phyloP scores from a whole-genome alignment of 2,888 invertebrate species.

The Stenodema calcarata region DNA sequence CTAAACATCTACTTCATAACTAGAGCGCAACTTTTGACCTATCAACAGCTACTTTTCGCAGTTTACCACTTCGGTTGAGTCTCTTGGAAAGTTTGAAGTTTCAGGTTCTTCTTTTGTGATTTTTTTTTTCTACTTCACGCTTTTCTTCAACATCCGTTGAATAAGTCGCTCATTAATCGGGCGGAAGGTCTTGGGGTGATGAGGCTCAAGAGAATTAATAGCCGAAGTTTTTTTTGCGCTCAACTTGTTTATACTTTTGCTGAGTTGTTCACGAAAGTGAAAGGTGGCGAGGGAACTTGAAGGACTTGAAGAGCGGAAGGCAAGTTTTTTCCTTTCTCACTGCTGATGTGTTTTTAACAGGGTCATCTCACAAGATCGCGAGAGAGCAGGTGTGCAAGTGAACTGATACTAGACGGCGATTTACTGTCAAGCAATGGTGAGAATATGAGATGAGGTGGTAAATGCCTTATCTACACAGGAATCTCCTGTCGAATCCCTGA shows the following conservation, averaged over 20 bases:
- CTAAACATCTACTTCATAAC: too few species aligned
- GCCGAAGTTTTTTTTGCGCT: neutral
- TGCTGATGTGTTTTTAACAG: neutral
- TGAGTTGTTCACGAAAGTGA: neutral
- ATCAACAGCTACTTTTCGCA: neutral
- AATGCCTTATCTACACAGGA: too few species aligned
- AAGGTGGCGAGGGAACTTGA: neutral
- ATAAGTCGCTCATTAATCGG: neutral
- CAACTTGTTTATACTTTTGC: constrained; percentile 21
- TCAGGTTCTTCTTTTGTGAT: neutral
- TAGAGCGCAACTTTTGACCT: neutral
- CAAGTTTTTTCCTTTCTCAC: neutral
- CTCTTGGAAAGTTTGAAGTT: neutral
- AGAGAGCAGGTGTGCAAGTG: neutral
- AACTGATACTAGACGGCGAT: too few species aligned
- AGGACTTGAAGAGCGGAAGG: neutral
- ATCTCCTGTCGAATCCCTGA: too few species aligned
- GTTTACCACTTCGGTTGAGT: neutral
- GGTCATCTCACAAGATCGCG: neutral
- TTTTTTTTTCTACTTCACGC: neutral
- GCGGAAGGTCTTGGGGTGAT: neutral
- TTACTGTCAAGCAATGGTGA: too few species aligned
- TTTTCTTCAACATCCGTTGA: neutral
- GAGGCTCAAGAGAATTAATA: constrained; percentile 6
- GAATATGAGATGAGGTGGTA: too few species aligned